Evolutionary conservation across 2,888 invertebrate genomes (phyloP).

Genomic region (Harpagoxenus sublaevis): DNA sequence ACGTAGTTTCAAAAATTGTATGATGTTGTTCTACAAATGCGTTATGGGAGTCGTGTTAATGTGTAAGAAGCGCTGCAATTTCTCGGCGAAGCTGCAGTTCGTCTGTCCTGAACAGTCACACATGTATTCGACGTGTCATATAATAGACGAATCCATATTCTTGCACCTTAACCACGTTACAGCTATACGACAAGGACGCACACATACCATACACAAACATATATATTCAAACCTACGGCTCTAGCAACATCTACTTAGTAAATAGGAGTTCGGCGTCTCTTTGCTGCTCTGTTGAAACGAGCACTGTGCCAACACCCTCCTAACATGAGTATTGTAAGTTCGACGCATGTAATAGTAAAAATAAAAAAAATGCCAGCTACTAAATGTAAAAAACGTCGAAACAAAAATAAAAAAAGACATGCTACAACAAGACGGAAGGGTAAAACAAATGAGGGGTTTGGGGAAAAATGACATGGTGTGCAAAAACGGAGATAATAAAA

Average conservation of each 20-base stretch:
- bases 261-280: not conserved
- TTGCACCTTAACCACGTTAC: constrained; percentile 43
- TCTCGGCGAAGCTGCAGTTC: constrained; percentile 24
- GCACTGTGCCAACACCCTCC: constrained; percentile 65
- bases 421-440: constrained; percentile 37
- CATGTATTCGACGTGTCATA: constrained; percentile 21
- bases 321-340: constrained; percentile 58
- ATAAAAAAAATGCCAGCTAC: constrained; percentile 59
- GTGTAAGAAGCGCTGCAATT: constrained; percentile 31
- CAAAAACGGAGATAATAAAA: constrained; percentile 68
- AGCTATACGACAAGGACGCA: constrained; percentile 24
- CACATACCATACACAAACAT: constrained; percentile 1
- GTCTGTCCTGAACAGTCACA: not conserved
- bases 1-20: not conserved
- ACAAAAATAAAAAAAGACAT: constrained; percentile 56
- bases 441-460: constrained; percentile 40
- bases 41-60: constrained; percentile 29
- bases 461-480: constrained; percentile 54
- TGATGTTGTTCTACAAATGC: constrained; percentile 30
- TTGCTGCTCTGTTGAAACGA: constrained; percentile 29
- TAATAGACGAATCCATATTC: constrained; percentile 23
- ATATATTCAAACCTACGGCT: constrained; percentile 19
- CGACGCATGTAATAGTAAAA: constrained; percentile 48
- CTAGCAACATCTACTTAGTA: constrained; percentile 39
- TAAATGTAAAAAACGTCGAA: constrained; percentile 12